Conservation (phyloP, 2,113 vertebrate genomes). For the Anser brachyrhynchus region DNA sequence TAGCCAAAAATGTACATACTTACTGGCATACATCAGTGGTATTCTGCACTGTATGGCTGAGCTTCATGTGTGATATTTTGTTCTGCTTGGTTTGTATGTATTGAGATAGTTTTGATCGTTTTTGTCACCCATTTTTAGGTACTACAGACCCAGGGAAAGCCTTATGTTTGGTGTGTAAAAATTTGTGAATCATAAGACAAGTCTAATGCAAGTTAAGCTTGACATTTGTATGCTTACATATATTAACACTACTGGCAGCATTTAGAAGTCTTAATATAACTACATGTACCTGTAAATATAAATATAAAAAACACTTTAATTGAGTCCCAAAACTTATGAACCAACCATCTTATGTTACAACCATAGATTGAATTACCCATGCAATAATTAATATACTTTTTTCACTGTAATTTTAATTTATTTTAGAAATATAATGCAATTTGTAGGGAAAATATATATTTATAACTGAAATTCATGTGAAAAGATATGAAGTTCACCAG, state of each 20-base stretch:
- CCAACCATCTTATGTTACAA: background rate
- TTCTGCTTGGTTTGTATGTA: background rate
- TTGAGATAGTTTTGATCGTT: background rate
- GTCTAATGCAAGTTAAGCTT: background rate
- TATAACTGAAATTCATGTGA: background rate
- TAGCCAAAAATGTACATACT: background rate
- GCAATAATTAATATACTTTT: constrained; percentile 3
- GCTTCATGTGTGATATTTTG: background rate
- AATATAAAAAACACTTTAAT: background rate
- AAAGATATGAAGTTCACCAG: background rate
- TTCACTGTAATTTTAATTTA: background rate
- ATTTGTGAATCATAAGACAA: background rate
- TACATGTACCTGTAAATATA: background rate
- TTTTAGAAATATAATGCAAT: background rate
- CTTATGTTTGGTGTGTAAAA: background rate
- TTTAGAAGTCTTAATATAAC: background rate
- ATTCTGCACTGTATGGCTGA: background rate
- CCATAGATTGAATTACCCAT: background rate
- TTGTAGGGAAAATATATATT: background rate
- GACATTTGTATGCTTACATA: background rate
- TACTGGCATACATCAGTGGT: background rate
- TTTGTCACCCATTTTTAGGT: background rate
- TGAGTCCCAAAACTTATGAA: background rate
- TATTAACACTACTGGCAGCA: background rate
- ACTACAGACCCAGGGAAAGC: background rate